Evolutionary conservation across 2,797 vertebrate genomes (phyloP).

Genomic region (Zalophus californianus): DNA sequence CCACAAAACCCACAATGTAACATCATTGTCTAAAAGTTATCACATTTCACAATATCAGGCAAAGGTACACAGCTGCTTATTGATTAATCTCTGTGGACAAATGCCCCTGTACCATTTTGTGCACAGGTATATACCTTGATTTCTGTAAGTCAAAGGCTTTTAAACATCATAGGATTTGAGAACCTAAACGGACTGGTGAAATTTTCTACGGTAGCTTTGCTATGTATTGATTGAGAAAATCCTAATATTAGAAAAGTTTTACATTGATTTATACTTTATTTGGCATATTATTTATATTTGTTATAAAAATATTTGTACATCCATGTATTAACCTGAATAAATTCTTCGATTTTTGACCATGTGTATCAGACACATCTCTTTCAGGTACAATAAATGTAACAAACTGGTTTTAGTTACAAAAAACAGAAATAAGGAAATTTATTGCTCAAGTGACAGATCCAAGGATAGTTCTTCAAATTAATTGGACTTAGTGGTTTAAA

Average conservation of each 20-base stretch:
- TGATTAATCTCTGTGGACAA: conserved; percentile 60
- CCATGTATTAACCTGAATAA: not conserved
- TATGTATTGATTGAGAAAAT: conserved; percentile 17
- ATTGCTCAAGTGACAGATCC: conserved; percentile 6
- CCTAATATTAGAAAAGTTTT: conserved; percentile 33
- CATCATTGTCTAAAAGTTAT: conserved; percentile 43
- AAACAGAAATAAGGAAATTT: not conserved
- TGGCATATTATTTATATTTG: not conserved
- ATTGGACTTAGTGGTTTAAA: not conserved
- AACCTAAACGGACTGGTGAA: not conserved
- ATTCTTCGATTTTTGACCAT: not conserved
- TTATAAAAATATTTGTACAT: conserved; percentile 13
- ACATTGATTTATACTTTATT: conserved; percentile 38
- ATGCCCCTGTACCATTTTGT: conserved; percentile 23
- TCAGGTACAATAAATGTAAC: conserved; percentile 25
- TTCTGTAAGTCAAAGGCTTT: conserved; percentile 28
- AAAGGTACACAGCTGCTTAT: conserved; percentile 30
- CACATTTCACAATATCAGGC: not conserved
- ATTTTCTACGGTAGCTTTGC: conserved; percentile 11
- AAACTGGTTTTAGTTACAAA: conserved; percentile 37
- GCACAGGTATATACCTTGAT: conserved; percentile 20
- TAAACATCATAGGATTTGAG: conserved; percentile 7
- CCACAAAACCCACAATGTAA: conserved; percentile 42
- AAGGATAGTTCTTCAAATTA: conserved; percentile 25
- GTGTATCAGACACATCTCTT: not conserved